Evolutionary conservation across 1,140 invertebrate species (phyloP).

Genomic region (Heliothis subflexa): DNA sequence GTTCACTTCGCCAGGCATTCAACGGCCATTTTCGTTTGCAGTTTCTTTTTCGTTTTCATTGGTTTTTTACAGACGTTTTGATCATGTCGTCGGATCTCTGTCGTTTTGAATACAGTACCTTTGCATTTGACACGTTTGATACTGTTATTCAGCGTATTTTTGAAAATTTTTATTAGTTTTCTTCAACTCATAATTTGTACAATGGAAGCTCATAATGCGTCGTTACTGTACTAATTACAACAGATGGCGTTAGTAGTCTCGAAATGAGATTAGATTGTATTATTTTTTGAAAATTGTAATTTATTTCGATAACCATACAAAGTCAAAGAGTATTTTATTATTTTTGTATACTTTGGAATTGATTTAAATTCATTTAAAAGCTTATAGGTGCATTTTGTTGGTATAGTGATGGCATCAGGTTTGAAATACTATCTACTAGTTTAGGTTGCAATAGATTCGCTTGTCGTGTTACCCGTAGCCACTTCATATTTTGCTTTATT

Average conservation of each 20-base stretch:
- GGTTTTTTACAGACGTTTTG: constrained; percentile 83
- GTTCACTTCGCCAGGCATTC: constrained; percentile 83
- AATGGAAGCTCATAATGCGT: constrained; percentile 36
- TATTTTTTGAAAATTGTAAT: background rate
- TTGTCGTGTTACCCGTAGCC: too few relatives aligned
- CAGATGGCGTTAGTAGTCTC: constrained; percentile 73
- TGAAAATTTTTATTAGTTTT: background rate
- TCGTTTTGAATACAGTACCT: constrained; percentile 49
- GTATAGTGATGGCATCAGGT: too few relatives aligned
- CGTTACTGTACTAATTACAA: constrained; percentile 66
- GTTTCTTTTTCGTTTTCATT: constrained; percentile 83
- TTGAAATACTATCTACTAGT: too few relatives aligned
- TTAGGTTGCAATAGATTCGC: too few relatives aligned
- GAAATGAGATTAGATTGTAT: constrained; percentile 26
- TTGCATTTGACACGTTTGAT: constrained; percentile 39
- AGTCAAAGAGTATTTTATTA: too few relatives aligned
- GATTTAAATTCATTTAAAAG: too few relatives aligned
- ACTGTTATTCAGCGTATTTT: background rate
- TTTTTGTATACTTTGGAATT: too few relatives aligned
- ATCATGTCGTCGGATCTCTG: constrained; percentile 73
- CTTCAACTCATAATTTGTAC: background rate
- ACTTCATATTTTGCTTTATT: too few relatives aligned
- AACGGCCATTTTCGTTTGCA: constrained; percentile 81
- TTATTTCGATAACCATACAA: background rate
- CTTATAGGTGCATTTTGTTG: too few relatives aligned